Base-by-base conservation (phyloP, 2,888 invertebrate species). In the Slavum lentiscoides region DNA sequence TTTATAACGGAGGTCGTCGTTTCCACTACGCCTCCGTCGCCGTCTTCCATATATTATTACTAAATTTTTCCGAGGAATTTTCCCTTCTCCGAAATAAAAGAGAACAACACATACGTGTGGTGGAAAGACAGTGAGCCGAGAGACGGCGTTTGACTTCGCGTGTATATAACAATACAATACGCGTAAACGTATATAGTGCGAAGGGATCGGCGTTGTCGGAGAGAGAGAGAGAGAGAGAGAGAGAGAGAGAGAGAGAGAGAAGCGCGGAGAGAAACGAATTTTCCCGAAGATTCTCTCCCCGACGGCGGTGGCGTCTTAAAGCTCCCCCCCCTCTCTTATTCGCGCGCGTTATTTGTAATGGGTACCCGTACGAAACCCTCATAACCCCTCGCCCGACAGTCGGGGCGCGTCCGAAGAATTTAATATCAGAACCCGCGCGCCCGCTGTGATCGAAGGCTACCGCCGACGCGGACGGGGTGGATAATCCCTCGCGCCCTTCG, bases 361-460 rank as follows among this genome's bases (percentile, higher is more conserved):
- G 70, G 77, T 69, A n/a, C 77, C 77, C 53, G 58, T 59, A 68
- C 67, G 59, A 67, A 76, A 66, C 64, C 74, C 74, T 55, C 30
- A 49, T 49, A 74, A 30, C 74, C 74, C 64, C 37, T 11, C 62
- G 17, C 30, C 21, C 55, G 3, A 11, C 39, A 39, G 43, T 53
- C 19, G 30, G 30, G 37, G 49, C 8, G 15, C 11, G 70, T 61
- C 77, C 19, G 77, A 69, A 77, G 77, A 80, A 80, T 80, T 80
- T 80, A 80, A 80, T 80, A 80, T 80, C 53, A 64, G 69, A 72
- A 7, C 69, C 77, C 77, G 77, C 74, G 53, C 74, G 77, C 77
- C 77, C 77, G 77, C 77, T 80, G 77, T 70, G 77, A 80, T 80
- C 77, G 77, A 80, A 80, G 70, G 77, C 49, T 64, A 39, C 39